Percentiles rank a stretch among this genome's conserved stretches.
These are phyloP conservation scores for Cololabis saira DNA, from an alignment of 2,113 vertebrate species.

Conservation along the genomic window DNA sequence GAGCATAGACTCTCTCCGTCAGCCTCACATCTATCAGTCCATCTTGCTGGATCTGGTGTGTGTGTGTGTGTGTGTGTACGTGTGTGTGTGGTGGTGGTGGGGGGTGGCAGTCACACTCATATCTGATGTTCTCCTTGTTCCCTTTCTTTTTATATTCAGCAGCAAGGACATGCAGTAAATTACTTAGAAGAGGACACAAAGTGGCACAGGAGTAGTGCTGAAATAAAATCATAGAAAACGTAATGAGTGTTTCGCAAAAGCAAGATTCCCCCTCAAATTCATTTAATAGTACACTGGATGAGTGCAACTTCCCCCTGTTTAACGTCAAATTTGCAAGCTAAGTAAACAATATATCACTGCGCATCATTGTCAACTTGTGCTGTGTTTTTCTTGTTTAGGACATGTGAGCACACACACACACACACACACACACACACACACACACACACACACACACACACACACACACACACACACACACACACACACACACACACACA, in stretches of 20 bases:
- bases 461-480: too few species aligned
- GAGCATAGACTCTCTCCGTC: slow-evolving; percentile 48
- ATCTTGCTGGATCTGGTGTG: slow-evolving; percentile 68
- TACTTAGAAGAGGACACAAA: slow-evolving; percentile 3
- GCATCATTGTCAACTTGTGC: background rate
- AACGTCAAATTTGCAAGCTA: background rate
- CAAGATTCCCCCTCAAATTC: slow-evolving; percentile 6
- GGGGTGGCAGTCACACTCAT: slow-evolving; percentile 41
- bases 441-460: too few species aligned
- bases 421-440: too few species aligned
- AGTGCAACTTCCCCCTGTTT: background rate
- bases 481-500: too few species aligned
- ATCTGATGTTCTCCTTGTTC: slow-evolving; percentile 72
- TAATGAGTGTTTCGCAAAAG: background rate
- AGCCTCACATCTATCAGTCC: slow-evolving; percentile 67
- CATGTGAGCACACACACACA: too few species aligned
- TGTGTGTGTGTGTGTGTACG: background rate
- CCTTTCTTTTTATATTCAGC: slow-evolving; percentile 44
- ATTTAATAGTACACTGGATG: background rate
- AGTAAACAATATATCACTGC: background rate
- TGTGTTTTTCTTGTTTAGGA: too few species aligned
- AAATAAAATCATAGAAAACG: background rate
- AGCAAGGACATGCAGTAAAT: slow-evolving; percentile 57
- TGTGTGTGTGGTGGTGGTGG: background rate
- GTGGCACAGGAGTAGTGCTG: slow-evolving; percentile 8